These are phyloP conservation scores for Sylvilagus floridanus DNA, from an alignment of 2,797 vertebrate genomes.

Conservation along the genomic window DNA sequence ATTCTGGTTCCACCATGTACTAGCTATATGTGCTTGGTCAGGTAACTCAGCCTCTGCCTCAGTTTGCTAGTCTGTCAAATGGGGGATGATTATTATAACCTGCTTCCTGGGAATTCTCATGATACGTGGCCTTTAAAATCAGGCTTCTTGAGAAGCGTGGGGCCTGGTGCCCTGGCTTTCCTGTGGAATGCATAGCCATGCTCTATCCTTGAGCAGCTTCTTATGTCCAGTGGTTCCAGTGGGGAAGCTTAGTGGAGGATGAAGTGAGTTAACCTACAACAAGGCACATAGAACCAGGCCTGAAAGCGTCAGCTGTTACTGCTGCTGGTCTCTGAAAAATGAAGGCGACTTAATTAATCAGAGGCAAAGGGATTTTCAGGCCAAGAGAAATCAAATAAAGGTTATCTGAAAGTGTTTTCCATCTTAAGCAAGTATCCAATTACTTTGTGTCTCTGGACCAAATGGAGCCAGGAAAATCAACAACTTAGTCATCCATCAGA, in stretches of 20 bases:
- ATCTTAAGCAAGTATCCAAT: conserved; percentile 26
- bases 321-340: not conserved
- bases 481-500: not conserved
- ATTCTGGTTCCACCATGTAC: not conserved
- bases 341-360: conserved; percentile 36
- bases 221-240: not conserved
- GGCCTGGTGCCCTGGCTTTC: not conserved
- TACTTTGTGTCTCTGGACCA: conserved; percentile 25
- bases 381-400: conserved; percentile 29
- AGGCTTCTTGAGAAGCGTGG: not conserved
- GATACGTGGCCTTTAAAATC: not conserved
- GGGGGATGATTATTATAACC: not conserved
- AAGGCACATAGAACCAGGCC: not conserved
- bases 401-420: conserved; percentile 53
- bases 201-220: not conserved
- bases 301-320: conserved; percentile 12
- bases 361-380: conserved; percentile 36
- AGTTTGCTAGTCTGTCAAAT: conserved; percentile 40
- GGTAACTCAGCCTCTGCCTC: not conserved
- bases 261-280: not conserved
- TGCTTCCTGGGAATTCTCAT: not conserved
- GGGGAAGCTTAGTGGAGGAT: not conserved
- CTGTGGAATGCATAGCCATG: not conserved
- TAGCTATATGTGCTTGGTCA: not conserved
- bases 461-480: conserved; percentile 34